Evolutionary conservation across 2,113 vertebrate species (phyloP), one percentile per base, ranked within the genome.

Genomic region (Scortum barcoo): DNA sequence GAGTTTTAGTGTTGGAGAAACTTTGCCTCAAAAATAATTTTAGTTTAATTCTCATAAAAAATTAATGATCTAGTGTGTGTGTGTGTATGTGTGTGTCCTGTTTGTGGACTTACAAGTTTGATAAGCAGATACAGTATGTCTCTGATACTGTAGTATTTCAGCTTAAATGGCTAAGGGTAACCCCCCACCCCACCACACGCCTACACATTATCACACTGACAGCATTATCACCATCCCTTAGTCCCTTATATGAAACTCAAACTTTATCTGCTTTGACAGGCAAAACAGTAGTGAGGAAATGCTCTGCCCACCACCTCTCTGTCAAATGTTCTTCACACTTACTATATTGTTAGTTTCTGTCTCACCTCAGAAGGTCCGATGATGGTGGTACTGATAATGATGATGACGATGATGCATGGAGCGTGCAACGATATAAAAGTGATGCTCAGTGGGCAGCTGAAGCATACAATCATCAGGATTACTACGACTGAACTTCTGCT

Each of bases 221-320:
- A n/a, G n/a, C 63, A 53, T 76, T 87, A 81, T 84, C 79, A 67
- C 14, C 2, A 79, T 42, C 11, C 66, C 24, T 11, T 5, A n/a
- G 51, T 57, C 28, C 28, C 13, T 42, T 38, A 24, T 76, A 51
- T 2, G 50, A 87, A 80, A 86, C 70, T 72, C 28, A n/a, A 48
- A 46, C 7, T 36, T 46, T 26, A 48, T 76, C 33, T 76, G 24
- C 67, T 50, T 81, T 88, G 65, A 78, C 16, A 70, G 87, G 72
- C 92, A 94, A 94, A 92, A 51, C 69, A 67, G 28, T 33, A 14
- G 36, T 17, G 78, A 92, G 91, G 91, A 92, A 93, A 85, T 88
- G 13, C 48, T 7, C 48, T 28, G 10, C 5, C 5, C 1, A 3
- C n/a, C 17, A 11, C 10, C 54, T n/a, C 56, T n/a, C 56, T 46